phyloP scores from a whole-genome alignment of 2,113 vertebrate species.

The Phylloscopus whistleri region DNA sequence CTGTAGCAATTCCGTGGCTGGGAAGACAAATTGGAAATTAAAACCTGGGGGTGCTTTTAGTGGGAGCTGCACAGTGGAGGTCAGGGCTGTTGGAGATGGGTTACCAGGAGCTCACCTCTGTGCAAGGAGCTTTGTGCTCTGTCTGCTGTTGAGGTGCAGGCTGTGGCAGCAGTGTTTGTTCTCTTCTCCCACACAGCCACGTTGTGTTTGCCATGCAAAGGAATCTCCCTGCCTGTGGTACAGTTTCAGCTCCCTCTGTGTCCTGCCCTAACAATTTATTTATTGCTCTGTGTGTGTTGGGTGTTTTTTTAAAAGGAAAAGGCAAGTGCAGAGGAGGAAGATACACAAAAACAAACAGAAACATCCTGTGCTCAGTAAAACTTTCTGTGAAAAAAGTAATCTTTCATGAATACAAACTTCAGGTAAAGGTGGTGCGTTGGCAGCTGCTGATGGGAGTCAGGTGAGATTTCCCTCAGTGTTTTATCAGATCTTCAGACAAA shows the following conservation, averaged over 20 bases:
- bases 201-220: background rate
- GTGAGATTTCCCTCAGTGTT: background rate
- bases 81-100: background rate
- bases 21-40: constrained; percentile 19
- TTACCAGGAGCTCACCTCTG: background rate
- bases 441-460: background rate
- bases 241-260: background rate
- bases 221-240: background rate
- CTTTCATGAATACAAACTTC: background rate
- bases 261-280: background rate
- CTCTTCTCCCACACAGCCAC: background rate
- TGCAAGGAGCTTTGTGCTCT: background rate
- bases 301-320: background rate
- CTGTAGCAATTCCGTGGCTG: background rate
- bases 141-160: background rate
- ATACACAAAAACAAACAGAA: background rate
- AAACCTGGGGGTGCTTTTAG: background rate
- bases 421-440: background rate
- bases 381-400: background rate
- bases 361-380: background rate
- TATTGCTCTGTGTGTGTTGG: background rate
- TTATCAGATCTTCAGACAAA: background rate
- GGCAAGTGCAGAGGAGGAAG: background rate
- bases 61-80: rapidly evolving
- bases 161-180: background rate